These are phyloP conservation scores for Apodemia mormo DNA, from an alignment of 2,888 invertebrate species.

Conservation along the genomic window DNA sequence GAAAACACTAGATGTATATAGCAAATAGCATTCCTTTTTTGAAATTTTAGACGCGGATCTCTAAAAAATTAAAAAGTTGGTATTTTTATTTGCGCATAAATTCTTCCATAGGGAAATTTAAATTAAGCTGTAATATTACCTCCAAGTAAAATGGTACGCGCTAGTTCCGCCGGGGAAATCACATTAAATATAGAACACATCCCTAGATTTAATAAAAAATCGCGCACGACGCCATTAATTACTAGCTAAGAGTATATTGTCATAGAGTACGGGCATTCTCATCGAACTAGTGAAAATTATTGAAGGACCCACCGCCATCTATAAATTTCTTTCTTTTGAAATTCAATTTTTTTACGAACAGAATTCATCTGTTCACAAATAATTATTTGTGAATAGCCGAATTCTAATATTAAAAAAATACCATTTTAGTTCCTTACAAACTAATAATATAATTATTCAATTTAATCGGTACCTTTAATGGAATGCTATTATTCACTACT, in stretches of 20 bases:
- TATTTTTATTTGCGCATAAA: conserved; percentile 17
- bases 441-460: too few species aligned
- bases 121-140: conserved; percentile 18
- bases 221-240: conserved; percentile 7
- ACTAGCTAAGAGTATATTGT: neutral
- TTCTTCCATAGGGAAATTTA: conserved; percentile 16
- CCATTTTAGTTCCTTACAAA: too few species aligned
- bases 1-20: too few species aligned
- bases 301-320: neutral
- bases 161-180: conserved; percentile 15
- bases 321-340: too few species aligned
- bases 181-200: conserved; percentile 17
- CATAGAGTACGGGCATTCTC: neutral
- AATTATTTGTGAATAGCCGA: too few species aligned
- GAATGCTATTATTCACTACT: too few species aligned
- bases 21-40: neutral
- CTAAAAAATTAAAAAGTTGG: neutral
- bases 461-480: too few species aligned
- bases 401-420: too few species aligned
- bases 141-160: conserved; percentile 12
- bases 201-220: conserved; percentile 16
- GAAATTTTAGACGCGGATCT: neutral
- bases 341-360: too few species aligned
- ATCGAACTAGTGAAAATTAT: neutral
- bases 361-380: too few species aligned